Base-by-base conservation (phyloP, 2,113 vertebrate species). In the Vulpes ferrilata region DNA sequence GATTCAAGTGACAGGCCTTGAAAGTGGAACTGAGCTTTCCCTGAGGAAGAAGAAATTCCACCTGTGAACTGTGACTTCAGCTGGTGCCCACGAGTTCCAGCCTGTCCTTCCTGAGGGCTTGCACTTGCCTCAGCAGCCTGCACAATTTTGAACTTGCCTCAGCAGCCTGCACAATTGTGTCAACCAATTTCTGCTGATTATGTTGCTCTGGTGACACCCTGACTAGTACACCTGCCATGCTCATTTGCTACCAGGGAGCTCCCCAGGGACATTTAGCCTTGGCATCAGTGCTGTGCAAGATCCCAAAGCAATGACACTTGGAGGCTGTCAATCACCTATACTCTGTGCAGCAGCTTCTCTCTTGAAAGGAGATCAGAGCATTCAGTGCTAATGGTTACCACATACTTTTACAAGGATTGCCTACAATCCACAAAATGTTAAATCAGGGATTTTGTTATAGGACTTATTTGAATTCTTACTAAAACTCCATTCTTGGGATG, bases 361-460 rank as follows among this genome's bases (percentile, higher is more conserved):
- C 19, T 83, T 95, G 57, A 81, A 92, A 97, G 76, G 35, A 93
- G 10, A 38, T 67, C 62, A 88, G 55, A 88, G 30, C 19, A 87
- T 43, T 23, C 55, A 71, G 5, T 38, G 30, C 59, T 91, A n/a
- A 25, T 60, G 59, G 55, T 19, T 88, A 25, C 35, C 38, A 74
- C 23, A 55, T 53, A 82, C 9, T 65, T 92, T 85, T 30, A 85
- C 15, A 94, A 94, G 9, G 30, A 81, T 89, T 43, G 38, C 23
- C 38, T 60, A 89, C 57, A 83, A 84, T 60, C 23, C 16, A 9
- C 27, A 43, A 90, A 90, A 7, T 88, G 35, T n/a, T 88, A 95
- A 93, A 92, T 95, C 9, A 62, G 57, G 38, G 17, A 93, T 43
- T 35, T 94, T 60, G 16, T 16, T 48, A 6, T 7, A 85, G 13